These are phyloP conservation scores for Oithona nana DNA, from an alignment of 2,888 invertebrate genomes.

Conservation along the genomic window DNA sequence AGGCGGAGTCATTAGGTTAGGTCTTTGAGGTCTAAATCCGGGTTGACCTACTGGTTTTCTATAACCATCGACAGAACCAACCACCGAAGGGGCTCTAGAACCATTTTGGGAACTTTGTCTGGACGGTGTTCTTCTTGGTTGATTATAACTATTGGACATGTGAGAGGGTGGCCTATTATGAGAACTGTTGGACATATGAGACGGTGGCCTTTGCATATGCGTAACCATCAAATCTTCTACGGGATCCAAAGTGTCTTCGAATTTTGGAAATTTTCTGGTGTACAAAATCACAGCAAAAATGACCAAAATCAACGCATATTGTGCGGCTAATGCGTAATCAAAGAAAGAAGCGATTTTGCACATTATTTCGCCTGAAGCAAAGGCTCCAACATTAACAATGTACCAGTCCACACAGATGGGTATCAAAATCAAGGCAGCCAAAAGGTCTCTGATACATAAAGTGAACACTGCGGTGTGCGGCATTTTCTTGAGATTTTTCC, in stretches of 20 bases:
- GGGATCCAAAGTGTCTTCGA: neutral
- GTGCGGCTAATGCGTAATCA: neutral
- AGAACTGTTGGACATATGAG: neutral
- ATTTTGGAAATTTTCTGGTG: conserved; percentile 9
- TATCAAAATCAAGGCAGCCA: neutral
- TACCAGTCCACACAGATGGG: conserved; percentile 2
- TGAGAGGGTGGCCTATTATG: neutral
- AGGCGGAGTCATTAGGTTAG: neutral
- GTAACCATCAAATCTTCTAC: neutral
- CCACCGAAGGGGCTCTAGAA: neutral
- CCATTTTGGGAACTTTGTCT: no score
- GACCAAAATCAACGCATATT: conserved; percentile 9
- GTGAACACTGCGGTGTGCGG: neutral
- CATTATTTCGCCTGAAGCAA: neutral
- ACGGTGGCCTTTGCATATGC: neutral
- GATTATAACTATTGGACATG: neutral
- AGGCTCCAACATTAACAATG: neutral
- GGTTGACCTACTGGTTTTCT: neutral
- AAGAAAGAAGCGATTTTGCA: conserved; percentile 6
- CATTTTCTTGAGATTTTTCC: neutral
- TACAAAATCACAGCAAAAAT: conserved; percentile 1
- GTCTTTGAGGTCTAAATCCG: neutral
- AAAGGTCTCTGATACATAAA: neutral
- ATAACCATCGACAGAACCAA: neutral
- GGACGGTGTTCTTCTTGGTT: neutral